Evolutionary conservation across 2,888 invertebrate species (phyloP).

Genomic region (Lobophora halterata): DNA sequence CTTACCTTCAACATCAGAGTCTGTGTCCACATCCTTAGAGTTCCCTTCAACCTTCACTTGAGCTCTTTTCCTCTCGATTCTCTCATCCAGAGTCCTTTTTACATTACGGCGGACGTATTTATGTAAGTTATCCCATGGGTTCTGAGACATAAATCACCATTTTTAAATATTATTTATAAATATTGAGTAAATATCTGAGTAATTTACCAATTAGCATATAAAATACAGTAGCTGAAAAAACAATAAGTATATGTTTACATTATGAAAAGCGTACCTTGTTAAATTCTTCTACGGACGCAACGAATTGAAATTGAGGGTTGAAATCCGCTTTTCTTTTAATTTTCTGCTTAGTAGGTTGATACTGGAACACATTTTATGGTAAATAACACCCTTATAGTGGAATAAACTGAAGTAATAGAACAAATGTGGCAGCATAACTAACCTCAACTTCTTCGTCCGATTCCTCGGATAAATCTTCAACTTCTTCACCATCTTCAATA

Average conservation of each 20-base stretch:
- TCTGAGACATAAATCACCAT: constrained; percentile 54
- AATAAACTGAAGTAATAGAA: no score
- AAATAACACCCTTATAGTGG: constrained; percentile 21
- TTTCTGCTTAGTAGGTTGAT: constrained; percentile 91
- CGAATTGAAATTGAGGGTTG: constrained; percentile 90
- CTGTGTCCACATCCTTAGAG: constrained; percentile 71
- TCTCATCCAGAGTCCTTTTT: constrained; percentile 91
- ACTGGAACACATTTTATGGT: constrained; percentile 83
- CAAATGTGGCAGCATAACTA: constrained; percentile 16
- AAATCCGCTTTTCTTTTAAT: constrained; percentile 87
- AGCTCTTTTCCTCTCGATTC: constrained; percentile 82
- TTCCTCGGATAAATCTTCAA: constrained; percentile 89
- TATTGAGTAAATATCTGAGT: no score
- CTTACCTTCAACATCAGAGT: constrained; percentile 71
- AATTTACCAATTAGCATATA: no score
- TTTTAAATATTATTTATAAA: no score
- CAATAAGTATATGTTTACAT: no score
- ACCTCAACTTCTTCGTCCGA: constrained; percentile 92
- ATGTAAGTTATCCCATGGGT: constrained; percentile 89
- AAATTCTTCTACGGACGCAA: constrained; percentile 88
- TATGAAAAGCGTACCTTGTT: constrained; percentile 79
- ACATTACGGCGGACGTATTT: constrained; percentile 91
- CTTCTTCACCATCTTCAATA: constrained; percentile 90
- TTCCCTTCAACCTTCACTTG: constrained; percentile 68
- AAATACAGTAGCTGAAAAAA: no score